phyloP scores from a whole-genome alignment of 2,888 invertebrate species.

The Chloromyia formosa region DNA sequence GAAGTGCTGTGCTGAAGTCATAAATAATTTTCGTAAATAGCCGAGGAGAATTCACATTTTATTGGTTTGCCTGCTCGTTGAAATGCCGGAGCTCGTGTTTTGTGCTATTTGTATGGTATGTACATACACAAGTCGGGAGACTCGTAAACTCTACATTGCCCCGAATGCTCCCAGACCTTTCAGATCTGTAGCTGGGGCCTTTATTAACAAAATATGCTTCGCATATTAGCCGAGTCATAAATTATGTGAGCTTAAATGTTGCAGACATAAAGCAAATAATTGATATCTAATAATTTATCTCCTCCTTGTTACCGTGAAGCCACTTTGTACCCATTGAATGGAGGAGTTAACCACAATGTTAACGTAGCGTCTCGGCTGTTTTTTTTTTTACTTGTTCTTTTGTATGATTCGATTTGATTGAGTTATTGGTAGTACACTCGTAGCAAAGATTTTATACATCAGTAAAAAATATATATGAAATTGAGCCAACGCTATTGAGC shows the following conservation, averaged over 20 bases:
- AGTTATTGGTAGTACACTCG: conserved; percentile 47
- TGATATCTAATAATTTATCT: conserved; percentile 51
- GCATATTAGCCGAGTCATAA: conserved; percentile 49
- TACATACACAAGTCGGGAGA: no score
- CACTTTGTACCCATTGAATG: conserved; percentile 41
- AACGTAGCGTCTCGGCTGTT: conserved; percentile 2
- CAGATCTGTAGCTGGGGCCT: conserved; percentile 26
- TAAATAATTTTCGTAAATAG: conserved; percentile 52
- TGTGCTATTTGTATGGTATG: conserved; percentile 28
- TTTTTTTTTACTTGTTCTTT: background rate
- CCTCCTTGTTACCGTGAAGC: conserved; percentile 40
- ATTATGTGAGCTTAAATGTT: conserved; percentile 50
- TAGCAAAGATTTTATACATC: no score
- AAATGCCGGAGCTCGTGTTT: conserved; percentile 32
- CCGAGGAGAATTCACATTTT: conserved; percentile 49
- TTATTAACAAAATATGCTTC: conserved; percentile 50
- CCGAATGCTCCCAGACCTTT: background rate
- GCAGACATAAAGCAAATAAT: conserved; percentile 51
- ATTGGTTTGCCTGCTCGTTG: conserved; percentile 32
- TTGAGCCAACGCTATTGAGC: conserved; percentile 12
- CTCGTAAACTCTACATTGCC: background rate
- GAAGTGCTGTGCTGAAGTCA: conserved; percentile 48
- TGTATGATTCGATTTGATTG: conserved; percentile 48
- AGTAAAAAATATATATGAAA: background rate
- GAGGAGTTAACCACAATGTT: conserved; percentile 42